Conservation (phyloP, 2,888 invertebrate species). For the Pyrochroa serraticornis region DNA sequence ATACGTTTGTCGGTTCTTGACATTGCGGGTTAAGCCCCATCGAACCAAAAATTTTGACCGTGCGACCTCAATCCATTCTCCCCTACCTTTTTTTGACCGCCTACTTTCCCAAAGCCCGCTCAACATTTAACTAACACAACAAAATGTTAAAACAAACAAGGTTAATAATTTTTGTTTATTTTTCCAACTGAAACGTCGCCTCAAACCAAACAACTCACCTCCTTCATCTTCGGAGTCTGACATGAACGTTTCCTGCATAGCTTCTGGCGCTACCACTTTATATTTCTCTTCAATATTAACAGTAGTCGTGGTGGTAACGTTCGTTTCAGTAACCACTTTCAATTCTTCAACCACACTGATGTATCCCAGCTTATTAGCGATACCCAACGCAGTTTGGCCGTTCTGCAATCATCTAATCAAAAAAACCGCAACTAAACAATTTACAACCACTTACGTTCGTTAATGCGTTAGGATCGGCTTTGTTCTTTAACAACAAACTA, state of each 20-base stretch:
- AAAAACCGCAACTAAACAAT: constrained; percentile 13
- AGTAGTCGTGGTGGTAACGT: constrained; percentile 67
- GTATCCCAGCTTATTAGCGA: constrained; percentile 96
- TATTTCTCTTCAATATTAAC: constrained; percentile 87
- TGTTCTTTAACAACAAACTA: constrained; percentile 87
- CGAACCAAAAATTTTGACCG: neutral
- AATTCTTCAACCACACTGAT: constrained; percentile 97
- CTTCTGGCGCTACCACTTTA: constrained; percentile 95
- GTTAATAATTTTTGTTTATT: too few species aligned
- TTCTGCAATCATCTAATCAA: constrained; percentile 65
- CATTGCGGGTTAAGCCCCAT: too few species aligned
- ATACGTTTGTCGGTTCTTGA: too few species aligned
- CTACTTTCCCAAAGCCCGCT: too few species aligned
- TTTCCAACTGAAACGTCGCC: neutral
- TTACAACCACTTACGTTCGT: constrained; percentile 79
- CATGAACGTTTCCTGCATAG: constrained; percentile 98
- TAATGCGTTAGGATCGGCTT: constrained; percentile 92
- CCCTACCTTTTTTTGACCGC: too few species aligned
- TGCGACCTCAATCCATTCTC: too few species aligned
- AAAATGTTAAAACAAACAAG: too few species aligned
- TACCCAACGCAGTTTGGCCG: constrained; percentile 95
- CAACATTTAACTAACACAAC: too few species aligned
- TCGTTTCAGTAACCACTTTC: constrained; percentile 83
- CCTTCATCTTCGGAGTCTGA: constrained; percentile 99
- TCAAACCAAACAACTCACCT: constrained; percentile 64